Conservation (phyloP, 2,113 vertebrate species). For the Fulmarus glacialis region DNA sequence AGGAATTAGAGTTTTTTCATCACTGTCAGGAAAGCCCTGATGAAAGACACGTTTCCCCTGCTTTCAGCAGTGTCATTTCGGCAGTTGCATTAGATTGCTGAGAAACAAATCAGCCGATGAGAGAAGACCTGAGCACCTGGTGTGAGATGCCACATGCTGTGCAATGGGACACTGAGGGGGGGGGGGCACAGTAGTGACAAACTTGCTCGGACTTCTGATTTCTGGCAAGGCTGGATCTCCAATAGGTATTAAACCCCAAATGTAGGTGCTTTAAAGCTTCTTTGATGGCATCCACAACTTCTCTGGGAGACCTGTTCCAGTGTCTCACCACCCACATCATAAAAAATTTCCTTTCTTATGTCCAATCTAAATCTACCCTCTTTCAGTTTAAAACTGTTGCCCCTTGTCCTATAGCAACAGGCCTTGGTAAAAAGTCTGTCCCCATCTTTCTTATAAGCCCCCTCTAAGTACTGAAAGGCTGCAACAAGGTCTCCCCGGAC, state of each 20-base stretch:
- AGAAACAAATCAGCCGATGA: rapidly evolving
- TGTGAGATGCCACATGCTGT: not conserved
- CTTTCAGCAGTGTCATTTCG: not conserved
- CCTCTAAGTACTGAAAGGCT: not conserved
- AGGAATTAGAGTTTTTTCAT: not conserved
- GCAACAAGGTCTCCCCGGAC: not conserved
- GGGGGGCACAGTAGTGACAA: not conserved
- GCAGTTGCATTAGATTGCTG: not conserved
- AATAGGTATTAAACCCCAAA: not conserved
- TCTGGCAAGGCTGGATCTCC: not conserved
- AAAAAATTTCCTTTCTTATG: not conserved
- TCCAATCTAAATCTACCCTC: not conserved
- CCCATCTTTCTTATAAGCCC: not conserved
- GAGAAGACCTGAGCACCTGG: not conserved
- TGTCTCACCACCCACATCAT: not conserved
- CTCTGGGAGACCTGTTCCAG: not conserved
- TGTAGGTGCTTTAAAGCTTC: not conserved
- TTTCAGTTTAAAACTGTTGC: not conserved
- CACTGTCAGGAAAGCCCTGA: not conserved
- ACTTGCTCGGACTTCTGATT: not conserved
- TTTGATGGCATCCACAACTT: not conserved
- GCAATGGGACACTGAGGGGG: not conserved
- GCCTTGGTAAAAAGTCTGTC: not conserved
- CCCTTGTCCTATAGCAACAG: not conserved
- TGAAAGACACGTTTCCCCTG: not conserved